Conservation (phyloP, 2,888 invertebrate genomes). For the Rhopalosiphum nymphaeae region DNA sequence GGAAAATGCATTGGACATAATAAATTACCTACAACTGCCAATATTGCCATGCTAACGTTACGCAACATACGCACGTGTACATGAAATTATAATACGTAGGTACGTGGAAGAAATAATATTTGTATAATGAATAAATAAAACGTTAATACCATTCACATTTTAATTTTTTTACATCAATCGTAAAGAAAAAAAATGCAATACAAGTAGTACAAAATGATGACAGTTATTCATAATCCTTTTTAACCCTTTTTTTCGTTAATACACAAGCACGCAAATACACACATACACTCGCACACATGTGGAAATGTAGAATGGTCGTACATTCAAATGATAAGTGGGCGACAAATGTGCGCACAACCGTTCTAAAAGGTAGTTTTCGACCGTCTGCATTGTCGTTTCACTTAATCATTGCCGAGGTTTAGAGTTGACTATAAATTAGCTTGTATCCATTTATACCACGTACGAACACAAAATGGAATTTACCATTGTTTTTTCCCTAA, state of each 20-base stretch:
- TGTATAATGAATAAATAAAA: conserved; percentile 12
- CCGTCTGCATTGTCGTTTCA: conserved; percentile 41
- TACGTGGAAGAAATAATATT: neutral
- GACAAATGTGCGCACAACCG: conserved; percentile 22
- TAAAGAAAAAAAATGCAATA: neutral
- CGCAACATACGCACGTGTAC: neutral
- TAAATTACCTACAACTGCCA: neutral
- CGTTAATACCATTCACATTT: neutral
- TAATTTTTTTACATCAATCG: neutral
- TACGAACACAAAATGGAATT: conserved; percentile 32
- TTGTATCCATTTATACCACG: conserved; percentile 8
- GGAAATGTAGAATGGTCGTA: neutral
- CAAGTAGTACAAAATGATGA: neutral
- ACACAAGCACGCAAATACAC: neutral
- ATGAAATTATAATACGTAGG: neutral
- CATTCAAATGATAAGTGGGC: conserved; percentile 42
- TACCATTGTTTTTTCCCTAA: neutral
- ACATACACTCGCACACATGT: neutral
- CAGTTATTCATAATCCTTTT: conserved; percentile 13
- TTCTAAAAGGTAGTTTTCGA: conserved; percentile 34
- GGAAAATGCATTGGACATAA: neutral
- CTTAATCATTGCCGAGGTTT: conserved; percentile 22
- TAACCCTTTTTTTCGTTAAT: neutral
- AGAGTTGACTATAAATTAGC: conserved; percentile 52
- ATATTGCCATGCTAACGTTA: neutral